Conservation (phyloP, 1,140 invertebrate species). For the Drosophila bocqueti region DNA sequence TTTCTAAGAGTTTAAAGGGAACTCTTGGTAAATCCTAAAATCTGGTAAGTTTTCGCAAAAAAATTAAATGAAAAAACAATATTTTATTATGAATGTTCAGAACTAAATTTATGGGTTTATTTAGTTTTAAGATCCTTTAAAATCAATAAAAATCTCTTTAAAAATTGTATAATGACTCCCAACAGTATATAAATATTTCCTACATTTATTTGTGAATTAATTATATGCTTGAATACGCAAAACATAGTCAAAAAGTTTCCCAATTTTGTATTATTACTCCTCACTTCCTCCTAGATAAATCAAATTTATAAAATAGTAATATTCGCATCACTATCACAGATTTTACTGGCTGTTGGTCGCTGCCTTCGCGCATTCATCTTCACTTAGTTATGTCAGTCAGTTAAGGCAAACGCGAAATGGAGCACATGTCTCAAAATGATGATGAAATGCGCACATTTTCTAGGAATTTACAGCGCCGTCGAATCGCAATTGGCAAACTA, state of each 20-base stretch:
- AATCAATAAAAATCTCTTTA: background rate
- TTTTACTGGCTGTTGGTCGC: constrained; percentile 8
- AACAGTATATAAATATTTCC: background rate
- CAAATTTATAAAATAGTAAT: background rate
- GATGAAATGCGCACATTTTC: constrained; percentile 84
- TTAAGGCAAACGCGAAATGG: constrained; percentile 78
- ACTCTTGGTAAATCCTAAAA: too few relatives aligned
- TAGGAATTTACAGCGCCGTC: constrained; percentile 72
- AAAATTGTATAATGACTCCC: background rate
- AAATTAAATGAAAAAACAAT: too few relatives aligned
- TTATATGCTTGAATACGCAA: background rate
- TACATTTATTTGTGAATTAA: background rate
- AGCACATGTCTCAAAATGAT: constrained; percentile 84
- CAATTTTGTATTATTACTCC: background rate
- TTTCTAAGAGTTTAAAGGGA: too few relatives aligned
- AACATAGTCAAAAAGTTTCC: background rate
- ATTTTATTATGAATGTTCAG: too few relatives aligned
- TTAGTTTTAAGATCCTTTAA: too few relatives aligned
- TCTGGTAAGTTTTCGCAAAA: background rate
- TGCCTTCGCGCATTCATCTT: constrained; percentile 77
- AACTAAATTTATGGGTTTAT: too few relatives aligned
- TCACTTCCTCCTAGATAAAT: background rate
- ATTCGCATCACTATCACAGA: constrained; percentile 7
- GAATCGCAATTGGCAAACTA: constrained; percentile 34
- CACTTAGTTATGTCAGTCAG: constrained; percentile 84